Conservation (phyloP, 2,797 vertebrate species). For the Xiphorhynchus erythropygius region DNA sequence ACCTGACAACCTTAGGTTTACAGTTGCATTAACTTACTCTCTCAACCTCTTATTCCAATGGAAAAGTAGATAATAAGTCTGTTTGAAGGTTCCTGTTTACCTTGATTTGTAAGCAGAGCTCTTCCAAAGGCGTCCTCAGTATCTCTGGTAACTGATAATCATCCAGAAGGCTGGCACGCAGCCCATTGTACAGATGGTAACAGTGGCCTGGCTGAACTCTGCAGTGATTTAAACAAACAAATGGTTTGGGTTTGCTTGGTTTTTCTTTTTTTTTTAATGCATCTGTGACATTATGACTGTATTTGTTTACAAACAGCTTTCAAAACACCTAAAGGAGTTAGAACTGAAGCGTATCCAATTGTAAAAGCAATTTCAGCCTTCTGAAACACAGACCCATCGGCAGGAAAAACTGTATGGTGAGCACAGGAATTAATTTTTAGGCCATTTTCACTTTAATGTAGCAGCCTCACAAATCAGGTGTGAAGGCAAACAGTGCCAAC, state of each 20-base stretch:
- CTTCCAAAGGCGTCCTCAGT: slow-evolving; percentile 93
- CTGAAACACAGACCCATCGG: neutral
- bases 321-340: neutral
- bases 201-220: slow-evolving; percentile 96
- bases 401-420: neutral
- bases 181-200: slow-evolving; percentile 93
- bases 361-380: neutral
- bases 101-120: slow-evolving; percentile 98
- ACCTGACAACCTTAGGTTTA: neutral
- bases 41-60: neutral
- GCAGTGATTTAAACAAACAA: neutral
- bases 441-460: neutral
- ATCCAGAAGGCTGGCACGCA: slow-evolving; percentile 91
- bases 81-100: slow-evolving; percentile 62
- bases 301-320: neutral
- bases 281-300: neutral
- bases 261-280: neutral
- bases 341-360: neutral
- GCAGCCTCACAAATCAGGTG: neutral
- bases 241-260: rapidly evolving
- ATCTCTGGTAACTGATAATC: slow-evolving; percentile 97
- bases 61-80: neutral
- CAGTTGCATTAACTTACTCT: neutral
- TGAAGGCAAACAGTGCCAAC: neutral
- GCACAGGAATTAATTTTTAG: neutral